Percentiles rank a stretch among this genome's conserved stretches.
These are phyloP conservation scores for Orchestia grillus DNA, from an alignment of 1,140 invertebrate species.

Conservation along the genomic window DNA sequence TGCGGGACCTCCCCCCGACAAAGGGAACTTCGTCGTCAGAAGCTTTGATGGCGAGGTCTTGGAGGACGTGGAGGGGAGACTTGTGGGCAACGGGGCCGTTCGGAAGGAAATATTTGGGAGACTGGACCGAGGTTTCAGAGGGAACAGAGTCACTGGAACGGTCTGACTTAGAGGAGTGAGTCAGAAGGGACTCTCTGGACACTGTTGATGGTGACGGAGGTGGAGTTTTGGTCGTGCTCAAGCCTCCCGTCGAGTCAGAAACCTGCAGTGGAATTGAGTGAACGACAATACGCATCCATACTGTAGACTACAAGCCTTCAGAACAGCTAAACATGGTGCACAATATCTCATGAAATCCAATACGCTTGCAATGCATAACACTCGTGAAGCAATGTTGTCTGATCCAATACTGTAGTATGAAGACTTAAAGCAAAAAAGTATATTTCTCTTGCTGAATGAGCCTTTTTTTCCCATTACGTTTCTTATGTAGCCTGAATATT, in stretches of 20 bases:
- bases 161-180: constrained; percentile 44
- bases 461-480: no score
- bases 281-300: neutral
- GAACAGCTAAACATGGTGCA: no score
- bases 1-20: neutral
- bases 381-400: neutral
- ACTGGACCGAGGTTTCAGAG: neutral
- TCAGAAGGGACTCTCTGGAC: constrained; percentile 19
- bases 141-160: neutral
- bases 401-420: neutral
- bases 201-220: constrained; percentile 20
- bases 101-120: neutral
- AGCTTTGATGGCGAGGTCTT: constrained; percentile 14
- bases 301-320: no score
- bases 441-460: no score
- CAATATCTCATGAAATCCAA: no score
- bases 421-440: neutral
- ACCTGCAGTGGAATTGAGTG: neutral
- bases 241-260: neutral
- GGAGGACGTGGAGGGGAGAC: neutral
- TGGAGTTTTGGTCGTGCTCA: neutral
- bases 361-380: neutral
- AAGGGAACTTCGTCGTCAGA: neutral
- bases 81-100: neutral
- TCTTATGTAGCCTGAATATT: no score